phyloP scores from a whole-genome alignment of 1,140 invertebrate genomes.

The Theocolax elegans region DNA sequence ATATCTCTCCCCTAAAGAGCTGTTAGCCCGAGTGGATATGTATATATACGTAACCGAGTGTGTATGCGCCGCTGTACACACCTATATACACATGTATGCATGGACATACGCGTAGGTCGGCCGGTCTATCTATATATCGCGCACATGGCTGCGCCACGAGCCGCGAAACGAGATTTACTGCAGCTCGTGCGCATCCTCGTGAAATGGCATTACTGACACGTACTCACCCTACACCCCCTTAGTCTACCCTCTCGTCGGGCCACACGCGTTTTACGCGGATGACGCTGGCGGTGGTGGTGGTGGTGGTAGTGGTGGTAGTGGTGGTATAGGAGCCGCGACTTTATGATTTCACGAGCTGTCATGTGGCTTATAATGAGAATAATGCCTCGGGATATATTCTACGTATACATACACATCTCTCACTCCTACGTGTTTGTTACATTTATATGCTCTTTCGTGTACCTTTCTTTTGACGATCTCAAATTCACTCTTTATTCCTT shows the following conservation, averaged over 20 bases:
- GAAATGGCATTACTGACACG: slow-evolving; percentile 52
- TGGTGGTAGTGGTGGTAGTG: not conserved
- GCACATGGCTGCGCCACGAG: slow-evolving; percentile 41
- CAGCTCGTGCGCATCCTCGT: slow-evolving; percentile 49
- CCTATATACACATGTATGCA: too few relatives aligned
- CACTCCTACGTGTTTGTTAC: too few relatives aligned
- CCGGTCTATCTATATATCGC: too few relatives aligned
- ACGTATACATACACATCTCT: too few relatives aligned
- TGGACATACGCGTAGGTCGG: too few relatives aligned
- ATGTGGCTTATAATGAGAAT: slow-evolving; percentile 23
- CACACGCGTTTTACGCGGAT: slow-evolving; percentile 43
- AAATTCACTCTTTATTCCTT: too few relatives aligned
- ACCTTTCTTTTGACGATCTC: too few relatives aligned
- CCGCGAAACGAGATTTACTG: slow-evolving; percentile 56
- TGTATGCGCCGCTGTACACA: too few relatives aligned
- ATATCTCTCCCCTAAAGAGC: too few relatives aligned
- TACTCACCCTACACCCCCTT: not conserved
- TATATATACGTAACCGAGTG: too few relatives aligned
- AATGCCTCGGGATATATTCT: too few relatives aligned
- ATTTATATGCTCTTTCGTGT: too few relatives aligned
- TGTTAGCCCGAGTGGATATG: not conserved
- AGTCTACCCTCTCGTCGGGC: not conserved
- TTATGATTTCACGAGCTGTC: slow-evolving; percentile 49
- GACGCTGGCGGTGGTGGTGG: not conserved
- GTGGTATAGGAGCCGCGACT: slow-evolving; percentile 14